Evolutionary conservation across 2,113 vertebrate species (phyloP).

Genomic region (Callipepla squamata): DNA sequence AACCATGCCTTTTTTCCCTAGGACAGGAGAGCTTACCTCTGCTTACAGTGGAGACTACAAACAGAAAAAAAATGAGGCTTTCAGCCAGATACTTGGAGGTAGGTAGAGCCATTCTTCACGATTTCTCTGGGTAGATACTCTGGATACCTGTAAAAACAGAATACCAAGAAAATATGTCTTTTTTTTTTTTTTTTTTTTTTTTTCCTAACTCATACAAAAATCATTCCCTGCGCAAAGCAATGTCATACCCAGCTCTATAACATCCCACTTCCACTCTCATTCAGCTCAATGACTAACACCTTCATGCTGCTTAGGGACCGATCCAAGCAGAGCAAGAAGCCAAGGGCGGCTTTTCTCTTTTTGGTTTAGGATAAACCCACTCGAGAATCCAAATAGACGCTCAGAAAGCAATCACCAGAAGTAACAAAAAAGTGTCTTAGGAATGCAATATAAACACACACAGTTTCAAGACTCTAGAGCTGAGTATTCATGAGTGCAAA

Average conservation of each 20-base stretch:
- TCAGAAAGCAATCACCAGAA: constrained; percentile 10
- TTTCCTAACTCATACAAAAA: not conserved
- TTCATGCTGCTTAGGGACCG: not conserved
- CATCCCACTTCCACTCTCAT: not conserved
- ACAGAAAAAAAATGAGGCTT: not conserved
- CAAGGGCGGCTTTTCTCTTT: not conserved
- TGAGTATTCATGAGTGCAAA: constrained; percentile 23
- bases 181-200: not conserved
- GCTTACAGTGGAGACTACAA: not conserved
- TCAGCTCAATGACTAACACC: not conserved
- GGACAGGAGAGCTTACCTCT: constrained; percentile 22
- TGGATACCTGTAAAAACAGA: constrained; percentile 30
- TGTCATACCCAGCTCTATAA: not conserved
- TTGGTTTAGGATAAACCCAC: constrained; percentile 39
- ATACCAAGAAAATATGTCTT: not conserved
- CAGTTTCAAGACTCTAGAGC: not conserved
- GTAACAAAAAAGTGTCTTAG: not conserved
- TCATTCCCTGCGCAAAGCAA: not conserved
- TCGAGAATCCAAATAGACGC: constrained; percentile 36
- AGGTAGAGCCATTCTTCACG: constrained; percentile 22
- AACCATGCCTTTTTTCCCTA: not conserved
- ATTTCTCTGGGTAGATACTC: not conserved
- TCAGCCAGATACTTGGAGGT: not conserved
- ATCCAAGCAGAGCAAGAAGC: not conserved
- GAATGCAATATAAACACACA: constrained; percentile 36